Base-by-base conservation (phyloP, 2,113 vertebrate species). In the Lophochroa leadbeateri region DNA sequence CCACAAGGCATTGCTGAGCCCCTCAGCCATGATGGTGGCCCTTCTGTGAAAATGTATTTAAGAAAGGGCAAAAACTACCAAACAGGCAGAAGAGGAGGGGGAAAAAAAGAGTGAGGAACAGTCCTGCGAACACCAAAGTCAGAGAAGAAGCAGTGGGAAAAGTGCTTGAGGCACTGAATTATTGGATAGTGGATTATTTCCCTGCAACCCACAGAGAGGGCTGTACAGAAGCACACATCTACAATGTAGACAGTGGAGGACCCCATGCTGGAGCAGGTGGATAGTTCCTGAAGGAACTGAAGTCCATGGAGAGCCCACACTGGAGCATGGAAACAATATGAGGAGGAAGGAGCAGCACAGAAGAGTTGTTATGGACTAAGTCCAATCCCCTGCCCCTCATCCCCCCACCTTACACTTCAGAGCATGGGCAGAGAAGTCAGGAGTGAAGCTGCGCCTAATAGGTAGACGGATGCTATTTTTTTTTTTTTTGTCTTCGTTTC, bases 361-460 rank as follows among this genome's bases (percentile, higher is more conserved):
- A 74, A 18, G n/a, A 68, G 10, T 4, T 70, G 17, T 28, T 33
- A 58, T 0, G 1, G 19, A 31, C 29, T 17, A 15, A 41, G 12
- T 39, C 23, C 20, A 53, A 10, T 55, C 6, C 13, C 15, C 47
- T 55, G 19, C 5, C 7, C 44, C 7, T 28, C 11, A 19, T 7
- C 3, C 2, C 9, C 10, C 6, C 28, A 24, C n/a, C 14, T 58
- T 18, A 20, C 2, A 0, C 28, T 21, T 82, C 41, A 63, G 1
- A 0, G 31, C 18, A 76, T 7, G 3, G 65, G 10, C 8, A 82
- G 10, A 83, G 23, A 13, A 43, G 33, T 46, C n/a, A 68, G 3
- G 29, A 65, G 10, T 27, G 13, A 86, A 69, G 17, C 3, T 52
- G 24, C 44, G 8, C 52, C 18, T 83, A 69, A 80, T 43, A 88